Conservation (phyloP, 2,797 vertebrate genomes). For the Amblyraja radiata region DNA sequence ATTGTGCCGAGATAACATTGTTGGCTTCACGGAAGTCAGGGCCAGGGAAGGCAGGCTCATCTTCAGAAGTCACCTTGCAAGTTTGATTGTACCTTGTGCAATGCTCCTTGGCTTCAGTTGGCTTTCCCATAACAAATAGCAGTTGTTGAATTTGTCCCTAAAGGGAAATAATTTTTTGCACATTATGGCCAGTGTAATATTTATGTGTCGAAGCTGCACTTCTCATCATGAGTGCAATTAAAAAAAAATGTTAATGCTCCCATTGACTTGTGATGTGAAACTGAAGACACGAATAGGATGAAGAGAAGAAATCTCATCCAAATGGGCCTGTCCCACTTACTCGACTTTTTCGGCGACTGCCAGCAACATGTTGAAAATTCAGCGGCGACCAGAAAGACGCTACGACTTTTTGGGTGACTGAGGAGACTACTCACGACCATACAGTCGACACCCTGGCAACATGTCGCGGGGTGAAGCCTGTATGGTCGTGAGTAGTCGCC, state of each 20-base stretch:
- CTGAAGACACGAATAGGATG: neutral
- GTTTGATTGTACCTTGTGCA: slow-evolving; percentile 54
- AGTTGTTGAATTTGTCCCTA: slow-evolving; percentile 72
- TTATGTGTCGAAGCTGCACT: neutral
- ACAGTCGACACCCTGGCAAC: too few species aligned
- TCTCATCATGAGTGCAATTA: neutral
- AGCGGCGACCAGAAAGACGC: too few species aligned
- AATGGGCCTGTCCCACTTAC: too few species aligned
- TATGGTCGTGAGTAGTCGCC: too few species aligned
- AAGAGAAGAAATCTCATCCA: neutral
- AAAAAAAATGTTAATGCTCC: neutral
- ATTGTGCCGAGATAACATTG: neutral
- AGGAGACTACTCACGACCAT: too few species aligned
- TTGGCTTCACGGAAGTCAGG: slow-evolving; percentile 45
- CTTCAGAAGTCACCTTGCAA: slow-evolving; percentile 49
- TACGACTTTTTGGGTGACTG: too few species aligned
- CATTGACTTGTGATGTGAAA: too few species aligned
- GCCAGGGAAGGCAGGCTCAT: slow-evolving; percentile 46
- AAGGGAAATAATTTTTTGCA: neutral
- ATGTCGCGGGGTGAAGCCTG: too few species aligned
- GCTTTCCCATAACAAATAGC: slow-evolving; percentile 70
- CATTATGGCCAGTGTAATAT: neutral
- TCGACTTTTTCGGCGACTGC: too few species aligned
- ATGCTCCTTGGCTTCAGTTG: slow-evolving; percentile 59
- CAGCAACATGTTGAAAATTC: too few species aligned